Evolutionary conservation across 1,140 invertebrate species (phyloP).

Genomic region (Danaus plexippus): DNA sequence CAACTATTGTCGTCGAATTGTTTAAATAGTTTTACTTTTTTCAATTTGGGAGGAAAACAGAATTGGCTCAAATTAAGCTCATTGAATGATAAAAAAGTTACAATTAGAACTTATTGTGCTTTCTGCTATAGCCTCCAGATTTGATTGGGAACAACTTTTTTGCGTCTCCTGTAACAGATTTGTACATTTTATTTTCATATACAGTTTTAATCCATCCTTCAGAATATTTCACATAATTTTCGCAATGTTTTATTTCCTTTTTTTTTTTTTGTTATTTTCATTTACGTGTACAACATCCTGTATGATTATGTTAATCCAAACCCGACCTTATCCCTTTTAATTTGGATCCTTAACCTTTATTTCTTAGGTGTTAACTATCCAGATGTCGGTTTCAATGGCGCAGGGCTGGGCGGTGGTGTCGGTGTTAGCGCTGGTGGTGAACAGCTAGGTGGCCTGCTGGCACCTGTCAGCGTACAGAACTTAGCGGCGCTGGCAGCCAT

Average conservation of each 20-base stretch:
- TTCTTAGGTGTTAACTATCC: conserved; percentile 64
- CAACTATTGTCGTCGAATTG: too few relatives aligned
- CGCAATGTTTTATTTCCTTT: conserved; percentile 11
- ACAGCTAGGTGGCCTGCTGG: conserved; percentile 75
- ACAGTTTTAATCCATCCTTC: too few relatives aligned
- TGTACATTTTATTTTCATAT: too few relatives aligned
- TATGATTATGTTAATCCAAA: not conserved
- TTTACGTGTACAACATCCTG: conserved; percentile 2
- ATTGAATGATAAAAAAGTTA: conserved; percentile 29
- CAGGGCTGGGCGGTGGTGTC: conserved; percentile 66
- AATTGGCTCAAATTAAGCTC: conserved; percentile 33
- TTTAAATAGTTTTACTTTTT: too few relatives aligned
- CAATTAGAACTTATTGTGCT: conserved; percentile 30
- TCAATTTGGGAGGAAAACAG: conserved; percentile 17
- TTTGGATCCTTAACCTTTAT: conserved; percentile 9
- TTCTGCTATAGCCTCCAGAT: conserved; percentile 18
- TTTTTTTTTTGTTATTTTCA: conserved; percentile 14
- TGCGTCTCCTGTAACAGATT: too few relatives aligned
- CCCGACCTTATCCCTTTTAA: conserved; percentile 8
- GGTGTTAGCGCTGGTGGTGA: conserved; percentile 38
- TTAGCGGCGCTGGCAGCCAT: conserved; percentile 90
- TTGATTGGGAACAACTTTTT: too few relatives aligned
- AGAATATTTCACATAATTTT: too few relatives aligned
- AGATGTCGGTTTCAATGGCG: conserved; percentile 67
- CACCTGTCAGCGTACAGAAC: conserved; percentile 91